phyloP scores from a whole-genome alignment of 2,888 invertebrate genomes.

The Drosophila mayaguana region DNA sequence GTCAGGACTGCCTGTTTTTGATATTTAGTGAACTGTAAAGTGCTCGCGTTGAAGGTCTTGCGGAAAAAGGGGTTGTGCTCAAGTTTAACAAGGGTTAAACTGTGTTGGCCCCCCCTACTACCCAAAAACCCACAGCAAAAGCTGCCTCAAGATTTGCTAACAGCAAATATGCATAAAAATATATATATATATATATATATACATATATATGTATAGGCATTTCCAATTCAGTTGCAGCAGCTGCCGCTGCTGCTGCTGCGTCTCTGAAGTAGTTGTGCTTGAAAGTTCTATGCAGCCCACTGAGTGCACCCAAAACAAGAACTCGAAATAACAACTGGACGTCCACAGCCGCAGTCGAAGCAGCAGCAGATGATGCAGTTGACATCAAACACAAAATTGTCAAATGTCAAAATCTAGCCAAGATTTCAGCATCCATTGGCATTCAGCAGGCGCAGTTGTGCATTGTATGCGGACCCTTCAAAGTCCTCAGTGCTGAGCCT shows the following conservation, averaged over 20 bases:
- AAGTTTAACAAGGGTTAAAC: conserved; percentile 78
- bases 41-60: conserved; percentile 19
- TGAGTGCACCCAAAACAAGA: conserved; percentile 61
- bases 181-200: not conserved
- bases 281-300: conserved; percentile 20
- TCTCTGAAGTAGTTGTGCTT: conserved; percentile 22
- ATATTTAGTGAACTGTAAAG: conserved; percentile 65
- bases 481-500: conserved; percentile 2
- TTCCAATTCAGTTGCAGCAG: conserved; percentile 23
- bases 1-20: conserved; percentile 11
- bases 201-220: not conserved
- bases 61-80: conserved; percentile 55
- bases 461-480: conserved; percentile 48
- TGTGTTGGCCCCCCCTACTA: conserved; percentile 56
- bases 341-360: conserved; percentile 16
- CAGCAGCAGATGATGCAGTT: conserved; percentile 49
- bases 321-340: conserved; percentile 56
- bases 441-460: conserved; percentile 10
- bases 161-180: conserved; percentile 3
- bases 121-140: conserved; percentile 31
- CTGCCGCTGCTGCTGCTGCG: conserved; percentile 13
- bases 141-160: conserved; percentile 44
- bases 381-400: conserved; percentile 32
- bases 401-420: conserved; percentile 35
- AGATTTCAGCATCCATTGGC: conserved; percentile 13